phyloP scores from a whole-genome alignment of 2,888 invertebrate genomes.

The Rambutsinella grinnellia region DNA sequence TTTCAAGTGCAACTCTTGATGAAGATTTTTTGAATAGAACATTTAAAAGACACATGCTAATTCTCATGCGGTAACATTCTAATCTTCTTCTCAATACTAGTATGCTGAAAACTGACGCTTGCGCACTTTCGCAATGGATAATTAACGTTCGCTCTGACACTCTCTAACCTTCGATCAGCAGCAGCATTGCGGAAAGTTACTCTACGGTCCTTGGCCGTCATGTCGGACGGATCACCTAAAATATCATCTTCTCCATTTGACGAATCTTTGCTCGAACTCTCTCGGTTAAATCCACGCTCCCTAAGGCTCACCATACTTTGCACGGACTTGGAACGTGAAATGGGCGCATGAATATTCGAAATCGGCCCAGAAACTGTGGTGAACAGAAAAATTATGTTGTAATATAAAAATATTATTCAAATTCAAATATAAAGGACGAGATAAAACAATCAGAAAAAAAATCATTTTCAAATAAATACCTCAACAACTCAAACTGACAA shows the following conservation, averaged over 20 bases:
- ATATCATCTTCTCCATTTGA: constrained; percentile 62
- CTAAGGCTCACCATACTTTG: constrained; percentile 63
- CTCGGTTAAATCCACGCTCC: constrained; percentile 53
- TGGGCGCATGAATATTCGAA: constrained; percentile 58
- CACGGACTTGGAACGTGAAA: constrained; percentile 64
- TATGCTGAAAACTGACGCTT: constrained; percentile 63
- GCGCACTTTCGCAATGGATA: constrained; percentile 64
- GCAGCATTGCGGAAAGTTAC: constrained; percentile 62
- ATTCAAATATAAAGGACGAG: not conserved
- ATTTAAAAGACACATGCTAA: constrained; percentile 42
- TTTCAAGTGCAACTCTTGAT: no score
- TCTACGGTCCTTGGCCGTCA: constrained; percentile 60
- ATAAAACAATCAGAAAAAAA: constrained; percentile 1
- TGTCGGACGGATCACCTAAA: constrained; percentile 56
- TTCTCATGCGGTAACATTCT: constrained; percentile 65
- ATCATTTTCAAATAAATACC: not conserved
- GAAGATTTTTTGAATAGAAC: not conserved
- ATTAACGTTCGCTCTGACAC: constrained; percentile 35
- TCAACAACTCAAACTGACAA: not conserved
- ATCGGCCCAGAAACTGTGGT: constrained; percentile 60
- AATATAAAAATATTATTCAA: not conserved
- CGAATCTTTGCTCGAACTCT: constrained; percentile 62
- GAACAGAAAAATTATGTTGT: constrained; percentile 11
- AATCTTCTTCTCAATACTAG: constrained; percentile 62
- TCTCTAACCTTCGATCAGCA: constrained; percentile 64